Evolutionary conservation across 2,797 vertebrate species (phyloP).

Genomic region (Microcaecilia unicolor): DNA sequence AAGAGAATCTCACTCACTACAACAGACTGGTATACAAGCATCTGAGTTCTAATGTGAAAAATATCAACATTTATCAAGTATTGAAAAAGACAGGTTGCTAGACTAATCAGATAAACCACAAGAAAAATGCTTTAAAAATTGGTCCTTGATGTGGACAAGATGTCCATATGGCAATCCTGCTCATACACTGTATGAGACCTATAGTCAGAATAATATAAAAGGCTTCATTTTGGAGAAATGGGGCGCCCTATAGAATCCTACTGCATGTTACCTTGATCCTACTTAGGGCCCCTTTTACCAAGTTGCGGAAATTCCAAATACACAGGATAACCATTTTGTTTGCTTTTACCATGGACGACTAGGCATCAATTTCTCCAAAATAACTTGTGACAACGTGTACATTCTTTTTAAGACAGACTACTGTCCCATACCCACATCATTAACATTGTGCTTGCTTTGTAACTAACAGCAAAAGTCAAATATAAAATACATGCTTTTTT

Average conservation of each 20-base stretch:
- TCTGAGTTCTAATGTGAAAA: slow-evolving; percentile 59
- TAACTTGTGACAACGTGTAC: slow-evolving; percentile 47
- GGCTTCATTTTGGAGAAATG: slow-evolving; percentile 60
- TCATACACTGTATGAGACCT: slow-evolving; percentile 71
- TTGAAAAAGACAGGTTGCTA: slow-evolving; percentile 54
- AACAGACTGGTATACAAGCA: slow-evolving; percentile 60
- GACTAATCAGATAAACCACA: slow-evolving; percentile 49
- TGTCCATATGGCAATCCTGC: slow-evolving; percentile 51
- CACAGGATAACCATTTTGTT: no score
- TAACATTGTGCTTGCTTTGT: slow-evolving; percentile 56
- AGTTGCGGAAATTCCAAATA: no score
- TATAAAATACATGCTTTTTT: slow-evolving; percentile 56
- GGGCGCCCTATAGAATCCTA: slow-evolving; percentile 27
- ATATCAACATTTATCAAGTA: slow-evolving; percentile 59
- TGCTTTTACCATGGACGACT: no score
- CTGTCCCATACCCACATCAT: slow-evolving; percentile 38
- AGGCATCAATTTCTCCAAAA: slow-evolving; percentile 67
- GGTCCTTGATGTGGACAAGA: slow-evolving; percentile 60
- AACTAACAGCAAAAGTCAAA: slow-evolving; percentile 54
- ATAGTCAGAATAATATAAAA: slow-evolving; percentile 50
- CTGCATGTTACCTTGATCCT: slow-evolving; percentile 11
- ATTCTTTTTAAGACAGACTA: slow-evolving; percentile 52
- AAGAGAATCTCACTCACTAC: slow-evolving; percentile 65
- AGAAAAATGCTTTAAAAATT: slow-evolving; percentile 50
- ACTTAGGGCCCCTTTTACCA: no score